These are phyloP conservation scores for Spea multiplicata DNA, from an alignment of 2,113 vertebrate species.

Conservation along the genomic window DNA sequence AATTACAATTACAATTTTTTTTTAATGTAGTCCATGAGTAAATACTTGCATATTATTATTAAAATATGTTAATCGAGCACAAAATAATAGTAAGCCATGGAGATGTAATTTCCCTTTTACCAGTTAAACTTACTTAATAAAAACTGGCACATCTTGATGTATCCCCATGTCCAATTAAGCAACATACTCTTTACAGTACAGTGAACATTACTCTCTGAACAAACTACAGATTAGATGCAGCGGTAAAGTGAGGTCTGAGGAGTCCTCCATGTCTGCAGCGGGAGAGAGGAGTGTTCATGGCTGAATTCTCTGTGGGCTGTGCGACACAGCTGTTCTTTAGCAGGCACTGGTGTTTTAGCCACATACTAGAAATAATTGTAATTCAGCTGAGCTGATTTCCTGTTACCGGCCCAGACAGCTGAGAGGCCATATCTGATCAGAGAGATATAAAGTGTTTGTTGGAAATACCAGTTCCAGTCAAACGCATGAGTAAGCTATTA, in stretches of 20 bases:
- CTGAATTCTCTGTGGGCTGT: constrained; percentile 49
- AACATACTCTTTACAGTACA: no score
- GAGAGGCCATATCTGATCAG: constrained; percentile 39
- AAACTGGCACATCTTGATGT: no score
- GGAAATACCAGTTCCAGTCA: not conserved
- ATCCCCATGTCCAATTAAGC: no score
- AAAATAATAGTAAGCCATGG: no score
- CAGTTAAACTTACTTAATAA: no score
- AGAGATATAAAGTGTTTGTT: not conserved
- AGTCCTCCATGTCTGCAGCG: constrained; percentile 47
- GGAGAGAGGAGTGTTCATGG: constrained; percentile 55
- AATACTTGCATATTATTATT: no score
- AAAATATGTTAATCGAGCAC: no score
- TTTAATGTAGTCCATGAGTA: no score
- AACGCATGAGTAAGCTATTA: constrained; percentile 12
- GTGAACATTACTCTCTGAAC: not conserved
- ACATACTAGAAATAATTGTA: constrained; percentile 57
- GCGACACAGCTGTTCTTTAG: constrained; percentile 62
- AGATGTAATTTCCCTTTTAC: no score
- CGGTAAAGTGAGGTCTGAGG: constrained; percentile 37
- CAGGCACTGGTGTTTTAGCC: constrained; percentile 52
- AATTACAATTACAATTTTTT: no score
- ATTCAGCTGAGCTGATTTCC: constrained; percentile 55
- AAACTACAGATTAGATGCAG: not conserved
- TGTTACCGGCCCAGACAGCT: constrained; percentile 58